Evolutionary conservation across 2,797 vertebrate genomes (phyloP), one percentile per base, ranked within the genome.

Genomic region (Nyctalus aviator): DNA sequence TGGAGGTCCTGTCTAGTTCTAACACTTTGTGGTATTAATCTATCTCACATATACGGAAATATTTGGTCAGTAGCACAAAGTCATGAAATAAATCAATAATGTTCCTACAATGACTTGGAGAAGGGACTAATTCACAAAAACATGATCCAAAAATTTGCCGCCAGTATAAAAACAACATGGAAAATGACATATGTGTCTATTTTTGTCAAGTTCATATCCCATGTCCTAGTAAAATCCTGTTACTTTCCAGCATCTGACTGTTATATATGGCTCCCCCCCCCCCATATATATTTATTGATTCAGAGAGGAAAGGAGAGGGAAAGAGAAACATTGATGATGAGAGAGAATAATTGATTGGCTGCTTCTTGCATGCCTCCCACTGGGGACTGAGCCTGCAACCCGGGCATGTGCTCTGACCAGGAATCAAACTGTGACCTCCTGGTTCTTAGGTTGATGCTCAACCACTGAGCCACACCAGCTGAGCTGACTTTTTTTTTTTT

Each of bases 81-180:
- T 77, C 57, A 84, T n/a, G 48, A 79, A 84, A 72, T 69, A 89
- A 75, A 93, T 23, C 53, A 72, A n/a, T 53, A 68, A 48, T 73
- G 15, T 6, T 83, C 82, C 44, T 73, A 73, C 35, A 44, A 3
- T 88, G 66, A 83, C 57, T 69, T 44, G 11, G 46, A 93, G 30
- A 71, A 76, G 15, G 83, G 32, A 68, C 15, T 64, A 50, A 64
- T 41, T 78, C 46, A 81, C 35, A 73, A 25, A 86, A 78, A 91
- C 32, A 41, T 30, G 46, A 66, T 72, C 48, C 6, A 62, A 79
- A 85, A 85, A 14, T 32, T 71, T 62, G 53, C 48, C 48, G 27
- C 44, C 48, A 27, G 8, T 37, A 21, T 66, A 35, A 6, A 68
- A 72, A 83, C 18, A 76, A 32, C 23, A 41, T 21, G 18, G 69